Evolutionary conservation across 2,113 vertebrate genomes (phyloP), one percentile per base, ranked within the genome.

Genomic region (Cyrtonyx montezumae): DNA sequence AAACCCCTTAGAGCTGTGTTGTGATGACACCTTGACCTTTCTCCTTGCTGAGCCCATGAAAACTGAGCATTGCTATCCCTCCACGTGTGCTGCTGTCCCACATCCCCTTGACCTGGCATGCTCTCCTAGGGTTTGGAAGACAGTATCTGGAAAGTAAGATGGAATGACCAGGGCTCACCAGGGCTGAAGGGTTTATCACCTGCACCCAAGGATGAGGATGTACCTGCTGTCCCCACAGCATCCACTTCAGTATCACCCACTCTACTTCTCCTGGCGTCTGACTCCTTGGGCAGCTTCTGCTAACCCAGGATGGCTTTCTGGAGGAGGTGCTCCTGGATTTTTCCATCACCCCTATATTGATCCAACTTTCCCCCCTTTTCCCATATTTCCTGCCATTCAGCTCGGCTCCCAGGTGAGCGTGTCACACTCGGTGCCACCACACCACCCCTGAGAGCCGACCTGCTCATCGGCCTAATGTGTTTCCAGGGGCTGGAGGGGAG

Each of bases 401-500:
- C 58, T 48, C 26, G 45, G 34, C 42, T 90, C 76, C 37, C 48
- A 61, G 40, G 25, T 77, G 82, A 84, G 83, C 81, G 20, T 6
- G 6, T 2, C 43, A 46, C 22, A 7, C 45, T 75, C 56, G 2
- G 2, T 30, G 59, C 37, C 75, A 80, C 0, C 0, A 46, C 45
- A 40, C 37, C 25, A 62, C 66, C 73, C 93, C 74, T 63, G 88
- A 90, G 82, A 94, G 74, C 92, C 6, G 28, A 87, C 77, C 91
- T 71, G 70, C 87, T 96, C 92, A 13, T 43, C 2, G 0, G 62
- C 63, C 83, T 88, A n/a, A 92, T 91, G 94, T 89, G 9, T 75
- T 95, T 94, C 53, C 85, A 91, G 11, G 45, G 53, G 61, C 26
- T 73, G 79, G 71, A 67, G 82, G 56, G 87, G 88, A 91, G 28